A percentile compares a stretch with the other conserved stretches of the same genome.
Conservation (phyloP, 2,113 vertebrate species). For the Petromus typicus region DNA sequence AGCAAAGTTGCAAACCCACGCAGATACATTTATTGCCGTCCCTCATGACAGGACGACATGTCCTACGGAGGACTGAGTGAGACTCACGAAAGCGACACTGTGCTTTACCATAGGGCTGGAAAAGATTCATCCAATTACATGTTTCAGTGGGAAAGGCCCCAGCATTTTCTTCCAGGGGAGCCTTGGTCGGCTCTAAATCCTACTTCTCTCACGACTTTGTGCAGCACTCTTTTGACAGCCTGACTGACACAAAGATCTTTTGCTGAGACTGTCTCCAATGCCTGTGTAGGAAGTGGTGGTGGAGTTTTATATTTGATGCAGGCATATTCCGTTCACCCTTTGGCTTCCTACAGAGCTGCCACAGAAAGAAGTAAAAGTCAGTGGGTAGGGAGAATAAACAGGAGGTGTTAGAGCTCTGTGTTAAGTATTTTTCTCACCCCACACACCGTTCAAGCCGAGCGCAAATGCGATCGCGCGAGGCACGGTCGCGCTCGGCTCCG, state of each 20-base stretch:
- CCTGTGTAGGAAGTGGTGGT: background rate
- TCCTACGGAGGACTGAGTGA: constrained; percentile 55
- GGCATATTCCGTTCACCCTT: background rate
- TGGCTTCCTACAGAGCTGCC: constrained; percentile 28
- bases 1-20: constrained; percentile 54
- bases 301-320: background rate
- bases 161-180: background rate
- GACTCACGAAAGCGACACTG: constrained; percentile 39
- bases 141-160: constrained; percentile 19
- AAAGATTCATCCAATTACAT: constrained; percentile 19
- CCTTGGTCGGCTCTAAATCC: background rate
- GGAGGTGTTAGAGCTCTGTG: constrained; percentile 40
- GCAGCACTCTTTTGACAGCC: background rate
- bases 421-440: constrained; percentile 58
- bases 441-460: constrained; percentile 48
- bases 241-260: constrained; percentile 44
- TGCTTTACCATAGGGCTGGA: constrained; percentile 38
- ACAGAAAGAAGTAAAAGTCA: background rate
- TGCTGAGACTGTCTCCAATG: constrained; percentile 61
- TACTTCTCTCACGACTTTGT: constrained; percentile 52
- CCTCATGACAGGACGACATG: constrained; percentile 40
- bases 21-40: constrained; percentile 67
- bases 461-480: background rate
- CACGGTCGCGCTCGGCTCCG: background rate
- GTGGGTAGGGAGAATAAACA: background rate